Conservation (phyloP, 2,113 vertebrate genomes). For the Stercorarius parasiticus region DNA sequence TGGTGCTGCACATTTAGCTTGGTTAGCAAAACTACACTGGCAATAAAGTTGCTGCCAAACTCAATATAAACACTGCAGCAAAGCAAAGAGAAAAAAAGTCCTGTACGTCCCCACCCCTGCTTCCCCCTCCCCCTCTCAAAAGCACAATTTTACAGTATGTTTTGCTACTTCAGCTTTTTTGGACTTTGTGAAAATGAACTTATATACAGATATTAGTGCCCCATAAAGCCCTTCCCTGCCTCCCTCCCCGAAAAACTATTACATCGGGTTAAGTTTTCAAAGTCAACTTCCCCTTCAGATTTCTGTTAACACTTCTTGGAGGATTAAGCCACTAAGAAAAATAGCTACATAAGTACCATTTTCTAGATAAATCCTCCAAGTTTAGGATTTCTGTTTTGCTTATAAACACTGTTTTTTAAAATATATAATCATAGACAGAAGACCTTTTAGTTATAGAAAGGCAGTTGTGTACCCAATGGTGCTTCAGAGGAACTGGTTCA, state of each 20-base stretch:
- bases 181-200: neutral
- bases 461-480: neutral
- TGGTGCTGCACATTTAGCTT: slow-evolving; percentile 50
- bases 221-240: neutral
- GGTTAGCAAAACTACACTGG: slow-evolving; percentile 42
- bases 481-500: neutral
- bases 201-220: neutral
- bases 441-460: neutral
- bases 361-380: neutral
- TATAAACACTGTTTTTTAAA: neutral
- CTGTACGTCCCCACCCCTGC: fast-evolving
- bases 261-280: neutral
- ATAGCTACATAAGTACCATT: neutral
- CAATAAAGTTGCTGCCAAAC: slow-evolving; percentile 37
- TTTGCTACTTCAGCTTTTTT: slow-evolving; percentile 39
- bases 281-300: slow-evolving; percentile 3
- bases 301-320: neutral
- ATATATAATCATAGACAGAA: neutral
- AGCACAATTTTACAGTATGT: neutral
- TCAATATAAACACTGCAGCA: slow-evolving; percentile 26
- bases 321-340: neutral
- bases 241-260: neutral
- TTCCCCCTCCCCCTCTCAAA: neutral
- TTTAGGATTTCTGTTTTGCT: neutral
- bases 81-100: neutral